Evolutionary conservation across 2,113 vertebrate species (phyloP).

Genomic region (Tetrao urogallus): DNA sequence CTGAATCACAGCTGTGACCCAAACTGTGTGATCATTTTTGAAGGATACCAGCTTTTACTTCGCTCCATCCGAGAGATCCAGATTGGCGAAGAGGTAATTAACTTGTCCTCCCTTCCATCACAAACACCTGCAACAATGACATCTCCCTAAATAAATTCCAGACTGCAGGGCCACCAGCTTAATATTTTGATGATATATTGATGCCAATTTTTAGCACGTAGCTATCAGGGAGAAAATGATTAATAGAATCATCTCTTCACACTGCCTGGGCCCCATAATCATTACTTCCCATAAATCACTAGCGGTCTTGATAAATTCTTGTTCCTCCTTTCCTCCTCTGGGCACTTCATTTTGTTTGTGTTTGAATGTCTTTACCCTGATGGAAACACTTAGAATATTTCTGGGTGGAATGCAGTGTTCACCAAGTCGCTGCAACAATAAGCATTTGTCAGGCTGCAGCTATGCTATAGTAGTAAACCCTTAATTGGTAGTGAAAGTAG

Average conservation of each 20-base stretch:
- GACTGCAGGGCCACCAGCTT: conserved; percentile 65
- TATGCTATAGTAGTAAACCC: conserved; percentile 31
- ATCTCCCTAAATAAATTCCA: conserved; percentile 72
- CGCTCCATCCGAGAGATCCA: conserved; percentile 84
- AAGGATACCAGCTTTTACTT: conserved; percentile 86
- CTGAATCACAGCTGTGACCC: conserved; percentile 97
- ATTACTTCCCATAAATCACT: conserved; percentile 63
- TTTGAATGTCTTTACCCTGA: conserved; percentile 46
- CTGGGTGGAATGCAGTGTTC: conserved; percentile 45
- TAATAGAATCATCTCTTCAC: conserved; percentile 61
- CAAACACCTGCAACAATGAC: conserved; percentile 65
- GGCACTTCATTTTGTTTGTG: conserved; percentile 37
- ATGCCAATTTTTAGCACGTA: conserved; percentile 54
- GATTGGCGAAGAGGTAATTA: conserved; percentile 90
- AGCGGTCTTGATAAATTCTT: conserved; percentile 48
- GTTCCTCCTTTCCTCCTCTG: conserved; percentile 43
- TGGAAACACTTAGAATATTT: conserved; percentile 58
- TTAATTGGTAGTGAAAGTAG: neutral
- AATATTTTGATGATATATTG: conserved; percentile 76
- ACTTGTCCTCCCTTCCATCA: conserved; percentile 47
- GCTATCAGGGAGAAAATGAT: conserved; percentile 50
- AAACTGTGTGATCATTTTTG: conserved; percentile 93
- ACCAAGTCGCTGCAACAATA: conserved; percentile 42
- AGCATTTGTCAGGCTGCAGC: conserved; percentile 42
- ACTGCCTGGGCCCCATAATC: conserved; percentile 46